These are phyloP conservation scores for Epiperipatus broadwayi DNA, from an alignment of 2,888 invertebrate species.

Conservation along the genomic window DNA sequence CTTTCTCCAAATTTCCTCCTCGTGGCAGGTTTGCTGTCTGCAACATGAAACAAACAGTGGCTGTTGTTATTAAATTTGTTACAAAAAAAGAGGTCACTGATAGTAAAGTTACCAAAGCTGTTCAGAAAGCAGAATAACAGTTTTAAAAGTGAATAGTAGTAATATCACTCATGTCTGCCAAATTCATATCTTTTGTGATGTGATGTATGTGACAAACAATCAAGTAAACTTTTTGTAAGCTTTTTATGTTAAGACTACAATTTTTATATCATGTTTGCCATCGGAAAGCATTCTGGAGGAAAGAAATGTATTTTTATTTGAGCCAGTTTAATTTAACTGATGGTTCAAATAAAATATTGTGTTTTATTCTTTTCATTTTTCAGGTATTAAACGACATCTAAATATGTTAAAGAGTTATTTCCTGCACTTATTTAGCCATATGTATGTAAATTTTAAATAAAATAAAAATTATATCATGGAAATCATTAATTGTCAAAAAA, in stretches of 20 bases:
- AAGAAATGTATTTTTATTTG: constrained; percentile 29
- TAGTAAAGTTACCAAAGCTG: constrained; percentile 97
- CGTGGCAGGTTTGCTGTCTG: constrained; percentile 93
- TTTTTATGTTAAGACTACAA: constrained; percentile 42
- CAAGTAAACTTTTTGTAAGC: constrained; percentile 26
- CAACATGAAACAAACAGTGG: constrained; percentile 98
- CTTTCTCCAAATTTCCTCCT: constrained; percentile 93
- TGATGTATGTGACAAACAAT: no score
- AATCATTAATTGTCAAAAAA: no score
- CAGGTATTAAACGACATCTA: no score
- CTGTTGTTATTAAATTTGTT: constrained; percentile 72
- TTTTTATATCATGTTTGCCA: constrained; percentile 59
- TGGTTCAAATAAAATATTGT: no score
- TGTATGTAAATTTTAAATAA: no score
- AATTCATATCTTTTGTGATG: no score
- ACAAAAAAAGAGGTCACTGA: constrained; percentile 69
- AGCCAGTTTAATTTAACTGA: no score
- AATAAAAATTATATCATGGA: no score
- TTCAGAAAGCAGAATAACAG: constrained; percentile 92
- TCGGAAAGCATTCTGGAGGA: constrained; percentile 77
- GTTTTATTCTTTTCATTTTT: not conserved
- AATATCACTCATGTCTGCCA: not conserved
- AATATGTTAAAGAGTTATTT: no score
- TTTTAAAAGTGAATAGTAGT: constrained; percentile 6
- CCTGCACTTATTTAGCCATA: no score